These are phyloP conservation scores for Choristoneura fumiferana DNA, from an alignment of 1,140 invertebrate genomes.

Conservation along the genomic window DNA sequence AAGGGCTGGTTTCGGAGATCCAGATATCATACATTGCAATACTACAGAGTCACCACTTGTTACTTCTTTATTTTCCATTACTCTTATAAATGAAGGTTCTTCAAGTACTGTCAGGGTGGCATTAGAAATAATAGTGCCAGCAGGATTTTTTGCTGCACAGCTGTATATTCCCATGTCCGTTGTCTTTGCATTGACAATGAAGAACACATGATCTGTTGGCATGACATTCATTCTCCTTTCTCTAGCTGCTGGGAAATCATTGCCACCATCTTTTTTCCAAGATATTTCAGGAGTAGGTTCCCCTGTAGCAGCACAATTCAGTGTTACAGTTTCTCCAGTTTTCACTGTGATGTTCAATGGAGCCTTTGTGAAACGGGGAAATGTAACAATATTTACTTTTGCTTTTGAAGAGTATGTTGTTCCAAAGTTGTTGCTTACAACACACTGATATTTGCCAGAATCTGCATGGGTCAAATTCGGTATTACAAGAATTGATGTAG, in stretches of 20 bases:
- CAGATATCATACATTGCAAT: conserved; percentile 91
- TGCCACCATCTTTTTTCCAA: conserved; percentile 96
- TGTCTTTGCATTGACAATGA: conserved; percentile 93
- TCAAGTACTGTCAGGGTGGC: conserved; percentile 93
- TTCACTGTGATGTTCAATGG: conserved; percentile 91
- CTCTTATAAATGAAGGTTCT: conserved; percentile 90
- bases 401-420: conserved; percentile 93
- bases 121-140: conserved; percentile 92
- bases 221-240: conserved; percentile 96
- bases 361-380: conserved; percentile 91
- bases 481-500: conserved; percentile 85
- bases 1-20: conserved; percentile 92
- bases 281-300: conserved; percentile 93
- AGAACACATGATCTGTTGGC: conserved; percentile 93
- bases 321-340: conserved; percentile 90
- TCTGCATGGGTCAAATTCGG: conserved; percentile 86
- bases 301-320: conserved; percentile 95
- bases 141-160: conserved; percentile 94
- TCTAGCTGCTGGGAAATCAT: conserved; percentile 95
- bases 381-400: conserved; percentile 91
- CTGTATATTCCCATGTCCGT: conserved; percentile 95
- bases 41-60: conserved; percentile 89
- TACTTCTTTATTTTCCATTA: conserved; percentile 91
- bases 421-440: conserved; percentile 93
- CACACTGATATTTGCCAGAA: conserved; percentile 95